Percentiles rank a stretch among this genome's conserved stretches.
Conservation (phyloP, 2,888 invertebrate genomes). For the Vandiemenella viatica region DNA sequence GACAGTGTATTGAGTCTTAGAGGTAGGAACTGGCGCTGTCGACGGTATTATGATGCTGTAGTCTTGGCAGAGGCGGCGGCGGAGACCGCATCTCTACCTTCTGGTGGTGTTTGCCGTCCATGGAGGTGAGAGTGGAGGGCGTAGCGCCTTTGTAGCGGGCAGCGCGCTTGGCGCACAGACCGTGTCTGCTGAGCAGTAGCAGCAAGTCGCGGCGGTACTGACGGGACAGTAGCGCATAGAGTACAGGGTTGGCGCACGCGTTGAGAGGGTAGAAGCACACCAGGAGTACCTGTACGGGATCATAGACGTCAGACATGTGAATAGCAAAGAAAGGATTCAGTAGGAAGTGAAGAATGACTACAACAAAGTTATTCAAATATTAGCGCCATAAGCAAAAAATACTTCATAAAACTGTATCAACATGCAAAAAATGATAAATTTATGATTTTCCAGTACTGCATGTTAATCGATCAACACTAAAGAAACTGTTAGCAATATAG, state of each 20-base stretch:
- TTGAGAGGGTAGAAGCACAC: conserved; percentile 56
- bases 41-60: no score
- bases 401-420: no score
- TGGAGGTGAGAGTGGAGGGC: neutral
- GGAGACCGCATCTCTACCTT: neutral
- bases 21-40: neutral
- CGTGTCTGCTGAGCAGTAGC: conserved; percentile 33
- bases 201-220: conserved; percentile 44
- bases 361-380: no score
- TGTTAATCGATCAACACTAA: no score
- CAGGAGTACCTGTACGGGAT: no score
- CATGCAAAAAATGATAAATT: no score
- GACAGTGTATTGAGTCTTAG: neutral
- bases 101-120: neutral
- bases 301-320: no score
- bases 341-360: no score
- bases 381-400: no score
- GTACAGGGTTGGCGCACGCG: conserved; percentile 51
- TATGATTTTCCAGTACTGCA: no score
- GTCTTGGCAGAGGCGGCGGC: neutral
- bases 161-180: conserved; percentile 14
- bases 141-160: conserved; percentile 7
- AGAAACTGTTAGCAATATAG: no score
- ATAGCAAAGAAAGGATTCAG: no score
- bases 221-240: conserved; percentile 50